A percentile compares a stretch with the other conserved stretches of the same genome.
phyloP scores from a whole-genome alignment of 1,140 invertebrate species.

The Macrocentrus cingulum region DNA sequence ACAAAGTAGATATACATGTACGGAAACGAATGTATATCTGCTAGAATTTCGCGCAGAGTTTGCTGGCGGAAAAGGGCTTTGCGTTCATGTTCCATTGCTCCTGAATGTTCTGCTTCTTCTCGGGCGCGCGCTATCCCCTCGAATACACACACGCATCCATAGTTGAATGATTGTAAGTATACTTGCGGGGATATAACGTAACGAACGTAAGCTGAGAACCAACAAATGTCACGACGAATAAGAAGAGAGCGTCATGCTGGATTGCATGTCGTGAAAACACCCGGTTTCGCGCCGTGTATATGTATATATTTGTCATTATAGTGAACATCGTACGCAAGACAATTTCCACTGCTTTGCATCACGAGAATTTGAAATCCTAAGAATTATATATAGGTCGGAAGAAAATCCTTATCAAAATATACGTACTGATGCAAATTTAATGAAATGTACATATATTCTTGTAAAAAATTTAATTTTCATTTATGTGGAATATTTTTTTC shows the following conservation, averaged over 20 bases:
- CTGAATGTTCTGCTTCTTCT: slow-evolving; percentile 31
- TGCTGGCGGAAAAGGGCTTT: slow-evolving; percentile 28
- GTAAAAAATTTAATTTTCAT: too few species aligned
- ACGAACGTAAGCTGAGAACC: slow-evolving; percentile 50
- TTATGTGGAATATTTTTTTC: too few species aligned
- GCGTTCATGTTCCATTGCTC: slow-evolving; percentile 42
- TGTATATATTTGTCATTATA: slow-evolving; percentile 39
- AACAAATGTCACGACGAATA: slow-evolving; percentile 46
- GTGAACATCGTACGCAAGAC: slow-evolving; percentile 28
- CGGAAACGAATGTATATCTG: neutral
- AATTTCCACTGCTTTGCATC: too few species aligned
- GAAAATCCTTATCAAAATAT: too few species aligned
- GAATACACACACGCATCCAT: slow-evolving; percentile 15
- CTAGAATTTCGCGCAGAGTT: slow-evolving; percentile 16
- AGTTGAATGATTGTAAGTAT: slow-evolving; percentile 16
- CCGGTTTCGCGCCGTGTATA: slow-evolving; percentile 32
- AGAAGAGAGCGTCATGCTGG: slow-evolving; percentile 48
- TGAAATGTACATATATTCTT: too few species aligned
- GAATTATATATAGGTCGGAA: too few species aligned
- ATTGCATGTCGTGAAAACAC: slow-evolving; percentile 53
- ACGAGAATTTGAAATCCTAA: too few species aligned
- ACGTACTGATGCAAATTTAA: too few species aligned
- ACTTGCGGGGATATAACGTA: slow-evolving; percentile 32
- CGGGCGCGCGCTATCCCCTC: neutral
- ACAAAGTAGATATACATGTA: slow-evolving; percentile 5